These are phyloP conservation scores for Tetraodon nigroviridis DNA, from an alignment of 2,113 vertebrate species.

Conservation along the genomic window DNA sequence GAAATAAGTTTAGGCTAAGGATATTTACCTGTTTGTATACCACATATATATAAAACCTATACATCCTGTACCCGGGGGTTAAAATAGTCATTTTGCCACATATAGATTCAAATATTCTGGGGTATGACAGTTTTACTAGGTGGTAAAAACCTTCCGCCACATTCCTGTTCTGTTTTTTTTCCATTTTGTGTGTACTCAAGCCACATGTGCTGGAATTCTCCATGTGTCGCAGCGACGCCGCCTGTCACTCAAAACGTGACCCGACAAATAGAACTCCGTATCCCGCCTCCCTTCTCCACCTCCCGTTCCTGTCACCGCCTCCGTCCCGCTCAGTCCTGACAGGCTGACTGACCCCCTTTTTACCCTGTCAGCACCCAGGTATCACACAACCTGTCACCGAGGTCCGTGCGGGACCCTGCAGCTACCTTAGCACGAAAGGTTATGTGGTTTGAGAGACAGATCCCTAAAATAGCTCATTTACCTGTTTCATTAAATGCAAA, in stretches of 20 bases:
- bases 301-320: conserved; percentile 41
- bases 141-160: conserved; percentile 1
- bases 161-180: conserved; percentile 24
- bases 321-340: conserved; percentile 33
- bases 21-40: no score
- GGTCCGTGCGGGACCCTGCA: conserved; percentile 41
- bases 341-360: conserved; percentile 56
- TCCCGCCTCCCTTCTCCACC: conserved; percentile 17
- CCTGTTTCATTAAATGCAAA: no score
- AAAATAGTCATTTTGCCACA: no score
- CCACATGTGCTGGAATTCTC: conserved; percentile 36
- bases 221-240: conserved; percentile 49
- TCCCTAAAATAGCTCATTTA: no score
- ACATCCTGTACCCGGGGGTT: no score
- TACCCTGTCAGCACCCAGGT: conserved; percentile 65
- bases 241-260: conserved; percentile 47
- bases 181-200: conserved; percentile 26
- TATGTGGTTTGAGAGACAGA: neutral
- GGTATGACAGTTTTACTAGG: conserved; percentile 25
- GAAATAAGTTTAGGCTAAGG: no score
- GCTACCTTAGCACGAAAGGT: conserved; percentile 25
- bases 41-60: no score
- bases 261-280: conserved; percentile 43
- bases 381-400: conserved; percentile 63
- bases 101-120: neutral